Percentiles rank a stretch among this genome's conserved stretches.
These are phyloP conservation scores for Scaptomyza montana DNA, from an alignment of 1,140 invertebrate species.

Conservation along the genomic window DNA sequence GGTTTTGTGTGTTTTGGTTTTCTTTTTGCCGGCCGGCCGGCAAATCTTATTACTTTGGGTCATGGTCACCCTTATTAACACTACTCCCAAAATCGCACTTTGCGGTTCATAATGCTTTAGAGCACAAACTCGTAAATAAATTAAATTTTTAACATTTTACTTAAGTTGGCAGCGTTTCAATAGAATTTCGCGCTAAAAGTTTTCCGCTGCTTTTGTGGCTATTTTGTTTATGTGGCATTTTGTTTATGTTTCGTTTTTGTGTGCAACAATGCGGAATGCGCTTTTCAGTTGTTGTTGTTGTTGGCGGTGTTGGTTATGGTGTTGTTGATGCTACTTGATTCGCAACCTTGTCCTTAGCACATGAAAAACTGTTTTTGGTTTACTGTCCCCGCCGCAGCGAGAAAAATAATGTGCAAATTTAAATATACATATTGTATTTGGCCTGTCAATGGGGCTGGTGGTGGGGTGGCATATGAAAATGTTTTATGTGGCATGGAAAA, in stretches of 20 bases:
- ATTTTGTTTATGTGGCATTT: slow-evolving; percentile 62
- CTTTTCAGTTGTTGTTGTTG: slow-evolving; percentile 23
- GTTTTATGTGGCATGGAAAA: slow-evolving; percentile 32
- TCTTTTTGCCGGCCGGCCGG: slow-evolving; percentile 15
- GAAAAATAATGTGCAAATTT: slow-evolving; percentile 27
- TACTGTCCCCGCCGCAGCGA: slow-evolving; percentile 33
- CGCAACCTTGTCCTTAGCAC: slow-evolving; percentile 77
- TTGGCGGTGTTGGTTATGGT: slow-evolving; percentile 12
- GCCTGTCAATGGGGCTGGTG: slow-evolving; percentile 28
- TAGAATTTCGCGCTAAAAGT: slow-evolving; percentile 22
- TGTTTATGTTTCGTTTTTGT: slow-evolving; percentile 63
- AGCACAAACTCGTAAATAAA: slow-evolving; percentile 22
- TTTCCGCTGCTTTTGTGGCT: slow-evolving; percentile 17
- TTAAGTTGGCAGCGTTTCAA: slow-evolving; percentile 42
- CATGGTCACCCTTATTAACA: slow-evolving; percentile 37
- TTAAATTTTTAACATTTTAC: slow-evolving; percentile 3
- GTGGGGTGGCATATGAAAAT: neutral
- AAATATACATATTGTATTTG: slow-evolving; percentile 21
- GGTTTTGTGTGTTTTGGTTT: slow-evolving; percentile 28
- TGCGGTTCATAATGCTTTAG: slow-evolving; percentile 8
- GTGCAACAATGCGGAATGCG: slow-evolving; percentile 66
- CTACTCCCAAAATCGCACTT: slow-evolving; percentile 20
- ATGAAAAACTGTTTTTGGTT: slow-evolving; percentile 63
- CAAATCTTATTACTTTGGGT: slow-evolving; percentile 6
- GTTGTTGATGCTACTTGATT: neutral